These are phyloP conservation scores for Stenotaenia linearis DNA, from an alignment of 2,888 invertebrate genomes.

Conservation along the genomic window DNA sequence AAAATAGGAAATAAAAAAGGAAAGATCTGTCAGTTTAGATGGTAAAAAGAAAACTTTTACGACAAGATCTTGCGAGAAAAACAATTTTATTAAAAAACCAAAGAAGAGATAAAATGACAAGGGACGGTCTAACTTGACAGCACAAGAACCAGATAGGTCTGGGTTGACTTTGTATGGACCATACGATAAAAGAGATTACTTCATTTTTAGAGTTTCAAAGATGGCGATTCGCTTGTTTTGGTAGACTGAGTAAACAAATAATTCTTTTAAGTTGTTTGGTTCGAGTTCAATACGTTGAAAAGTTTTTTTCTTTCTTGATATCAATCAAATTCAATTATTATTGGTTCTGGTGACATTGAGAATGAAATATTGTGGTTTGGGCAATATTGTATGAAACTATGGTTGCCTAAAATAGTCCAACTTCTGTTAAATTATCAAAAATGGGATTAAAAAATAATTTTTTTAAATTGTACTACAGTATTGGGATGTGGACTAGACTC, in stretches of 20 bases:
- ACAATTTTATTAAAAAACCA: conserved; percentile 22
- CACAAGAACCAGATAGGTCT: background rate
- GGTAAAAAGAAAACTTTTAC: conserved; percentile 23
- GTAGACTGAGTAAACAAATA: conserved; percentile 13
- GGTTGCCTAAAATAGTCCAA: too few relatives aligned
- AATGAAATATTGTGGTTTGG: too few relatives aligned
- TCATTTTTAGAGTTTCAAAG: background rate
- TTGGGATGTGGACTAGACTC: too few relatives aligned
- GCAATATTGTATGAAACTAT: too few relatives aligned
- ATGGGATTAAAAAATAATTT: too few relatives aligned
- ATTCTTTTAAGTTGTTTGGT: background rate
- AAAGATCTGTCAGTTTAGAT: conserved; percentile 21
- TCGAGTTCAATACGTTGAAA: background rate
- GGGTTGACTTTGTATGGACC: background rate
- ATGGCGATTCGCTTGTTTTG: background rate
- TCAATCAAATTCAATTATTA: background rate
- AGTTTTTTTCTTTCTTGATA: background rate
- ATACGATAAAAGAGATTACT: conserved; percentile 2
- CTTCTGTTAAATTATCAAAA: too few relatives aligned
- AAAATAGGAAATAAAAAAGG: background rate
- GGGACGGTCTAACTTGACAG: conserved; percentile 23
- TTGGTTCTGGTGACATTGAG: background rate
- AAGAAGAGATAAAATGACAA: conserved; percentile 24
- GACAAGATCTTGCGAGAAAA: conserved; percentile 26
- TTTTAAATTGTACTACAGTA: too few relatives aligned